phyloP scores from a whole-genome alignment of 1,140 invertebrate species.

The Drosophila serrata region DNA sequence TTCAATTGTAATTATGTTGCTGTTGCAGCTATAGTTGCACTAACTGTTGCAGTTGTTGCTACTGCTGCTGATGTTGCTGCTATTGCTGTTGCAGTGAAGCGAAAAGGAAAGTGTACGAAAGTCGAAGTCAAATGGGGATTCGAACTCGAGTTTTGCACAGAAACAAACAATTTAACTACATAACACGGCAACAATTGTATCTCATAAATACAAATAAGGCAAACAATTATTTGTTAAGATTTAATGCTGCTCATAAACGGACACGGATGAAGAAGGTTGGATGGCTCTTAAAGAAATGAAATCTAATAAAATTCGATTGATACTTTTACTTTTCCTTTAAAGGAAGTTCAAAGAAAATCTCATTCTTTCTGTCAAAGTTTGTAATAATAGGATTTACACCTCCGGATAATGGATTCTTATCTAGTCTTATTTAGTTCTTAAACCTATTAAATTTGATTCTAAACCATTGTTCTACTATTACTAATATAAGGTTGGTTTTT shows the following conservation, averaged over 20 bases:
- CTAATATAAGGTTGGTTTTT: background rate
- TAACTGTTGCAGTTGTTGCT: conserved; percentile 4
- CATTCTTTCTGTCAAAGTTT: background rate
- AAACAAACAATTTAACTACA: background rate
- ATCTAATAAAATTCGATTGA: too few relatives aligned
- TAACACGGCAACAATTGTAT: background rate
- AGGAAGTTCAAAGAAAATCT: too few relatives aligned
- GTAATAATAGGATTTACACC: background rate
- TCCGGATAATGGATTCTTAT: rapidly evolving
- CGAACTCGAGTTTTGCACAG: conserved; percentile 33
- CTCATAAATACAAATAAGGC: background rate
- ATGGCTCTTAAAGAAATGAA: too few relatives aligned
- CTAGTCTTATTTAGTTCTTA: background rate
- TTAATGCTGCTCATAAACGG: background rate
- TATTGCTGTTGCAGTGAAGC: conserved; percentile 43
- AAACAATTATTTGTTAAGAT: background rate
- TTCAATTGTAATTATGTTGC: conserved; percentile 75
- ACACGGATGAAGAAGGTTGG: background rate
- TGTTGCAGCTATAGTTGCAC: conserved; percentile 32
- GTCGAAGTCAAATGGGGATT: conserved; percentile 34
- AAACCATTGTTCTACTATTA: background rate
- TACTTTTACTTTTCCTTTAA: too few relatives aligned
- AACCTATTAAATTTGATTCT: too few relatives aligned
- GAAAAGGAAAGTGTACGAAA: conserved; percentile 79
- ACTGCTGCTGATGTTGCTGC: conserved; percentile 19